Evolutionary conservation across 2,797 vertebrate species (phyloP), one percentile per base, ranked within the genome.

Genomic region (Nyctibius grandis): DNA sequence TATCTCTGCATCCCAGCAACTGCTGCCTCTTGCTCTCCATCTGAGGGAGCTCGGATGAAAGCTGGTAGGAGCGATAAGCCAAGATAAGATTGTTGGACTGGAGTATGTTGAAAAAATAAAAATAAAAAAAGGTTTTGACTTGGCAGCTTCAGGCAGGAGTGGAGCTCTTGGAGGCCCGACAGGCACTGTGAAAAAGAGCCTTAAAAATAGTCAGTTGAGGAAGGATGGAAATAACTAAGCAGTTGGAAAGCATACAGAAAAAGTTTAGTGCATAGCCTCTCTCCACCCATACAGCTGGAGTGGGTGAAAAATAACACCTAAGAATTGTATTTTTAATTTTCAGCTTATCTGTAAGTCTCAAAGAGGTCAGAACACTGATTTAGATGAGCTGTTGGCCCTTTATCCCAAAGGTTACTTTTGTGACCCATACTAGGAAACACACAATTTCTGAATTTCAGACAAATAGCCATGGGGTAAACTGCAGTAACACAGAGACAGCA

Each of bases 1-100:
- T 94, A 96, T 97, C 95, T 91, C 92, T 50, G 33, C 9, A 70
- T 85, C 80, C 91, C 96, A 95, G 93, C 74, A 94, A 72, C 68
- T 81, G 85, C 90, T 81, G 91, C 88, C 79, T 76, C 72, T 84
- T 73, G 83, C 85, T 94, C 75, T 80, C 63, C 57, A 59, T 91
- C 54, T 77, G 57, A 89, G 64, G 63, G 48, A 89, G 72, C 28
- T 42, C 8, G 76, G 94, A 76, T 83, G 76, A 87, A 95, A 95
- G 81, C 94, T 90, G 93, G 68, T 38, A 54, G 63, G 61, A 93
- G 33, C 0, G 70, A 97, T 94, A 95, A 96, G 91, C 57, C 70
- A 40, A 91, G 94, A 96, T 97, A 93, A 94, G 89, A 83, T 82
- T 85, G 85, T 54, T 86, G 83, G 82, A 81, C 63, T 79, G 45